Evolutionary conservation across 2,888 invertebrate genomes (phyloP).

Genomic region (Athalia cordata): DNA sequence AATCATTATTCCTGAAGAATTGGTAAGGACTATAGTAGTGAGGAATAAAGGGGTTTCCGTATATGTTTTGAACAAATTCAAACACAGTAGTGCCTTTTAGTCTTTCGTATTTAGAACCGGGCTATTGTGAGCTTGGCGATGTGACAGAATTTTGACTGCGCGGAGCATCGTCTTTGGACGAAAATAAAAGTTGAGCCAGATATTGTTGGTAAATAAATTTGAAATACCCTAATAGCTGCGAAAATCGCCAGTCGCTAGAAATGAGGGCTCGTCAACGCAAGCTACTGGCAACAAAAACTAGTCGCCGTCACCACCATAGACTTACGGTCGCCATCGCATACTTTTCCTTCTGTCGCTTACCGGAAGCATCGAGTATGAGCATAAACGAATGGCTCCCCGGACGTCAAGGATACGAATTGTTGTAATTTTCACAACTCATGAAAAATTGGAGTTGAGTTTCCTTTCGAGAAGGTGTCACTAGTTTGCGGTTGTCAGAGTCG

Average conservation of each 20-base stretch:
- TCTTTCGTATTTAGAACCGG: background rate
- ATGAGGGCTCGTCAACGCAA: slow-evolving; percentile 61
- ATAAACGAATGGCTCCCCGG: slow-evolving; percentile 1
- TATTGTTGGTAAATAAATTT: slow-evolving; percentile 30
- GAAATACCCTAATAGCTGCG: slow-evolving; percentile 54
- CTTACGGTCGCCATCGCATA: slow-evolving; percentile 39
- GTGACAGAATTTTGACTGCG: background rate
- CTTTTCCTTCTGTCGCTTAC: slow-evolving; percentile 47
- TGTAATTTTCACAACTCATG: background rate
- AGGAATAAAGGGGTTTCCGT: background rate
- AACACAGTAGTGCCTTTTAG: background rate
- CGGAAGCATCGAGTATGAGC: slow-evolving; percentile 48
- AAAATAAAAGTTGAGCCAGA: background rate
- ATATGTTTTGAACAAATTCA: background rate
- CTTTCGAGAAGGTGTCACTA: too few relatives aligned
- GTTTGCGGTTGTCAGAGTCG: too few relatives aligned
- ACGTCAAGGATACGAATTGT: background rate
- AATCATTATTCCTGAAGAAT: background rate
- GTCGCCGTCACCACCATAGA: background rate
- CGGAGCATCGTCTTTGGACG: background rate
- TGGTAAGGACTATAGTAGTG: background rate
- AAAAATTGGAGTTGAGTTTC: too few relatives aligned
- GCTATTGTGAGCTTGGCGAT: background rate
- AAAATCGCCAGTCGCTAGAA: slow-evolving; percentile 56
- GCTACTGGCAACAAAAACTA: slow-evolving; percentile 30